Conservation (phyloP, 2,113 vertebrate genomes). For the Elachura formosa region DNA sequence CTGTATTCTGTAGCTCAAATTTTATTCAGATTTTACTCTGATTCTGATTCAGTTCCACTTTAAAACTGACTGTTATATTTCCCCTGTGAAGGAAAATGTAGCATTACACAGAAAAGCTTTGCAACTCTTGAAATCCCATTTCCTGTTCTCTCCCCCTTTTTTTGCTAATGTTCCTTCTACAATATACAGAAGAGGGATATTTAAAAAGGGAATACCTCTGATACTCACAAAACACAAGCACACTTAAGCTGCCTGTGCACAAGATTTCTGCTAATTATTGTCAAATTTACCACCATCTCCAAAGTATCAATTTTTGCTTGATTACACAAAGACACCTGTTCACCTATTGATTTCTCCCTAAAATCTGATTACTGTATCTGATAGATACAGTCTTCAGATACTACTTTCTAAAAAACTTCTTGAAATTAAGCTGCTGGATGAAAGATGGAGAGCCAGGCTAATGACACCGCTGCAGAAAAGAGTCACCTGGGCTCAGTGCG, state of each 20-base stretch:
- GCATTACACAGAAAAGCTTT: background rate
- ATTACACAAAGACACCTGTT: background rate
- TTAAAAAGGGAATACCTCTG: background rate
- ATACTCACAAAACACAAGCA: background rate
- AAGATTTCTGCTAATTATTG: background rate
- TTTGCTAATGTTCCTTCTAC: background rate
- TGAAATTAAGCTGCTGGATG: background rate
- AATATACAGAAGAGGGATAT: background rate
- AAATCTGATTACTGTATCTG: background rate
- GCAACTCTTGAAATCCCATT: background rate
- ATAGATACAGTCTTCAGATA: background rate
- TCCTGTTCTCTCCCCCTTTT: rapidly evolving
- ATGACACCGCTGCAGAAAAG: background rate
- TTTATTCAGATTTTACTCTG: background rate
- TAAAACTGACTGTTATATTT: background rate
- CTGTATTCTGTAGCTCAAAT: background rate
- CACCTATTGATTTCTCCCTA: background rate
- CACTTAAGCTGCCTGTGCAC: background rate
- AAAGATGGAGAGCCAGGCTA: background rate
- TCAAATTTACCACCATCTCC: background rate
- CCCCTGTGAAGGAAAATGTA: background rate
- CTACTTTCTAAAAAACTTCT: background rate
- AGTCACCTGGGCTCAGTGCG: rapidly evolving
- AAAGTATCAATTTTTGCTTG: background rate
- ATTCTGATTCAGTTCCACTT: background rate